Percentiles rank a stretch among this genome's conserved stretches.
Conservation (phyloP, 2,888 invertebrate genomes). For the Stegophylla sp. region DNA sequence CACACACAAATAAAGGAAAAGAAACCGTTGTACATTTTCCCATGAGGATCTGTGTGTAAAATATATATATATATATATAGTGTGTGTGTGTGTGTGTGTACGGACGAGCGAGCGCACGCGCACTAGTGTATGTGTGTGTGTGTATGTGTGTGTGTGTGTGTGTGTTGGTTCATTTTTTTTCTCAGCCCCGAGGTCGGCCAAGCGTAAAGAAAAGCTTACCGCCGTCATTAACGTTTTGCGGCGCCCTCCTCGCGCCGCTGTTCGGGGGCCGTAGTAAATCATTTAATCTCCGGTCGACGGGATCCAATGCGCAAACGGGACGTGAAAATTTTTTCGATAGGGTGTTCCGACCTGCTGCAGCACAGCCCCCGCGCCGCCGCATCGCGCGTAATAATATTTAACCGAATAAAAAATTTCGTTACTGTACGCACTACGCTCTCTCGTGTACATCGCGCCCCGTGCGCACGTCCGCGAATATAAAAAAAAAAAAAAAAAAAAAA, state of each 20-base stretch:
- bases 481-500: not conserved
- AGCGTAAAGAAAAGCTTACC: conserved; percentile 55
- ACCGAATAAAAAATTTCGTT: conserved; percentile 46
- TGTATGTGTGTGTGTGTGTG: not conserved
- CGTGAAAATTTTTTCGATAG: conserved; percentile 50
- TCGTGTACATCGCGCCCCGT: no score
- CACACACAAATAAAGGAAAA: not conserved
- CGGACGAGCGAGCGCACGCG: not conserved
- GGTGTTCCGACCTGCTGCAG: conserved; percentile 28
- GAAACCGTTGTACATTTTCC: conserved; percentile 49
- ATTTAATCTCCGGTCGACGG: conserved; percentile 57
- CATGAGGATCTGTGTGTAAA: conserved; percentile 47
- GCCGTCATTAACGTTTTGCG: conserved; percentile 55
- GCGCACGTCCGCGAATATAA: not conserved
- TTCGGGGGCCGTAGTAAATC: conserved; percentile 31
- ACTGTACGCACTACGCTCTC: no score
- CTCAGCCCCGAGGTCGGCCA: conserved; percentile 24
- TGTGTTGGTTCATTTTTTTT: not conserved
- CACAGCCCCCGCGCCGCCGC: not conserved
- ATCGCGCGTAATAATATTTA: conserved; percentile 1
- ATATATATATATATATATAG: not conserved
- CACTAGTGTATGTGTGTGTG: not conserved
- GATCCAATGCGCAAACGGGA: conserved; percentile 49
- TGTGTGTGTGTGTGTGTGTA: not conserved
- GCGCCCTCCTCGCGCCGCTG: conserved; percentile 50